A percentile compares a stretch with the other conserved stretches of the same genome.
phyloP scores from a whole-genome alignment of 2,113 vertebrate genomes.

The Electrona antarctica region DNA sequence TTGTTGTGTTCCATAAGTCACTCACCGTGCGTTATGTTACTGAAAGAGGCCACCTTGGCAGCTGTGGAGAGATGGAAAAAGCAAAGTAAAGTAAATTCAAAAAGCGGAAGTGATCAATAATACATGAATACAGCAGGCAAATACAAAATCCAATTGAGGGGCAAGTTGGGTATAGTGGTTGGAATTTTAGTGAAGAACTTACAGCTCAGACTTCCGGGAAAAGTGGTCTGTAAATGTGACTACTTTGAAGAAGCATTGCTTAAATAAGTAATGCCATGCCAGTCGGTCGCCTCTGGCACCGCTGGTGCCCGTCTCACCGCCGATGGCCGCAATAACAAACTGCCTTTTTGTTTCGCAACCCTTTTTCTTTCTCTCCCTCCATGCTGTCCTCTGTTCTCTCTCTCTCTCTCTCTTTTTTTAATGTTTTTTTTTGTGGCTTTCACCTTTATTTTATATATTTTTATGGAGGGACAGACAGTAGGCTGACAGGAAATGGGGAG shows the following conservation, averaged over 20 bases:
- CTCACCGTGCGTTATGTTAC: conserved; percentile 63
- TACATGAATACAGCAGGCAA: conserved; percentile 42
- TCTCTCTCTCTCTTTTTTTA: no score
- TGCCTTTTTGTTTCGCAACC: conserved; percentile 2
- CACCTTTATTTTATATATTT: no score
- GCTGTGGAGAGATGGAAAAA: conserved; percentile 48
- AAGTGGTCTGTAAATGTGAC: conserved; percentile 58
- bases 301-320: conserved; percentile 50
- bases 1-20: conserved; percentile 50
- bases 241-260: conserved; percentile 59
- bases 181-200: conserved; percentile 49
- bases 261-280: conserved; percentile 68
- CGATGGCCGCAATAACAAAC: conserved; percentile 45
- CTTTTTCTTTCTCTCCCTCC: conserved; percentile 5
- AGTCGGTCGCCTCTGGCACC: conserved; percentile 38
- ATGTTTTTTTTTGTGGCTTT: no score
- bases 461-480: no score
- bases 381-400: no score
- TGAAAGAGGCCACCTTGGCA: conserved; percentile 50
- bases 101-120: conserved; percentile 66
- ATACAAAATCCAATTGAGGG: conserved; percentile 60
- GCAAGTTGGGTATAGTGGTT: conserved; percentile 18
- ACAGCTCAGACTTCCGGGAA: conserved; percentile 40
- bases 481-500: no score
- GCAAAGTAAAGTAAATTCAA: conserved; percentile 2